These are phyloP conservation scores for Valencia hispanica DNA, from an alignment of 2,797 vertebrate genomes.

Conservation along the genomic window DNA sequence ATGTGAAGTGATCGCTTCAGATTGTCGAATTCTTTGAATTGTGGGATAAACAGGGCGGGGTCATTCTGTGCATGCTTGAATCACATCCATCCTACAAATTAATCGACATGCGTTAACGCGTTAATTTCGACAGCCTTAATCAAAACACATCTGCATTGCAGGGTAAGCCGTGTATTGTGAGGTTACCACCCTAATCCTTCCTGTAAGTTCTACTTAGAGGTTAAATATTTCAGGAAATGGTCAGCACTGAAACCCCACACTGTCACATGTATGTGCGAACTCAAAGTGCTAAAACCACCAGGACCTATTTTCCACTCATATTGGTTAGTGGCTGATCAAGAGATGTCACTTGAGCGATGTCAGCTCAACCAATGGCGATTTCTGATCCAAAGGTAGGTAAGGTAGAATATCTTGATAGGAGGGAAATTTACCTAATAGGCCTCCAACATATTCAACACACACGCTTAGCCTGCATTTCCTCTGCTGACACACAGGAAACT, in stretches of 20 bases:
- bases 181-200: neutral
- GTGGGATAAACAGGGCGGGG: too few species aligned
- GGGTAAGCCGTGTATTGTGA: neutral
- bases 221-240: neutral
- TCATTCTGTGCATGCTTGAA: too few species aligned
- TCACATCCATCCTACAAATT: too few species aligned
- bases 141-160: neutral
- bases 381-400: neutral
- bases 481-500: constrained; percentile 69
- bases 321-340: neutral
- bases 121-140: too few species aligned
- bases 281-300: neutral
- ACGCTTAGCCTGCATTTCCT: constrained; percentile 60
- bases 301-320: neutral
- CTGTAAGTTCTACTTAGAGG: neutral
- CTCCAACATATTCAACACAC: constrained; percentile 21
- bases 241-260: neutral
- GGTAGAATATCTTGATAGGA: neutral
- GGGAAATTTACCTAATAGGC: constrained; percentile 18
- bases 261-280: neutral
- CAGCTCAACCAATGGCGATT: neutral
- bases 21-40: too few species aligned
- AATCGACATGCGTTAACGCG: too few species aligned
- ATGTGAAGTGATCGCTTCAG: too few species aligned
- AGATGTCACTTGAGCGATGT: neutral